Conservation (phyloP, 2,113 vertebrate species). For the Delphinapterus leucas region DNA sequence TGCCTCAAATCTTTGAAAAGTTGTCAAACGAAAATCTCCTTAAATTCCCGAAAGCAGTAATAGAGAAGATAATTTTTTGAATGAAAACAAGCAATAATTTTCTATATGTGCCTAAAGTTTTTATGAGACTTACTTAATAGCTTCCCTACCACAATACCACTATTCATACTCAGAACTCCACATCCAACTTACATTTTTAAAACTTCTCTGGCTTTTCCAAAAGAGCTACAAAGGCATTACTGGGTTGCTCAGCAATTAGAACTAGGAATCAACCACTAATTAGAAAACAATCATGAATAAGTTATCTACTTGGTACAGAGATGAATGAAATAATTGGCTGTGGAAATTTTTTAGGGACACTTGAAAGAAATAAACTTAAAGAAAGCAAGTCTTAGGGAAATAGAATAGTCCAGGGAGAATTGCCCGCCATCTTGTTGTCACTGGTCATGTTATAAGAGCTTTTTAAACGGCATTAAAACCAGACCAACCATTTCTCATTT, state of each 20-base stretch:
- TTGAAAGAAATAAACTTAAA: constrained; percentile 69
- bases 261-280: constrained; percentile 68
- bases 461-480: constrained; percentile 56
- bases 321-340: constrained; percentile 72
- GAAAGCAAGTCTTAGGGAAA: constrained; percentile 62
- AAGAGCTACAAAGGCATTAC: constrained; percentile 70
- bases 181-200: constrained; percentile 64
- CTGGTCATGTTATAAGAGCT: constrained; percentile 52
- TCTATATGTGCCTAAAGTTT: constrained; percentile 32
- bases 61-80: constrained; percentile 86
- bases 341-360: constrained; percentile 59
- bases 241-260: constrained; percentile 74
- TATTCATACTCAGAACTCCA: constrained; percentile 65
- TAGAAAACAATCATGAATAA: constrained; percentile 71
- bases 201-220: constrained; percentile 59
- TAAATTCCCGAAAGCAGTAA: constrained; percentile 92
- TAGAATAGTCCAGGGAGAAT: constrained; percentile 32
- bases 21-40: constrained; percentile 99
- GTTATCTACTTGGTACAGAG: constrained; percentile 49
- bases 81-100: constrained; percentile 69
- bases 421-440: constrained; percentile 59
- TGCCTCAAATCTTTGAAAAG: constrained; percentile 99
- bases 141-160: constrained; percentile 57
- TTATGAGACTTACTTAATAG: constrained; percentile 49
- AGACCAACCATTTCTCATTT: constrained; percentile 57